phyloP scores from a whole-genome alignment of 2,113 vertebrate species.

The Rynchops niger region DNA sequence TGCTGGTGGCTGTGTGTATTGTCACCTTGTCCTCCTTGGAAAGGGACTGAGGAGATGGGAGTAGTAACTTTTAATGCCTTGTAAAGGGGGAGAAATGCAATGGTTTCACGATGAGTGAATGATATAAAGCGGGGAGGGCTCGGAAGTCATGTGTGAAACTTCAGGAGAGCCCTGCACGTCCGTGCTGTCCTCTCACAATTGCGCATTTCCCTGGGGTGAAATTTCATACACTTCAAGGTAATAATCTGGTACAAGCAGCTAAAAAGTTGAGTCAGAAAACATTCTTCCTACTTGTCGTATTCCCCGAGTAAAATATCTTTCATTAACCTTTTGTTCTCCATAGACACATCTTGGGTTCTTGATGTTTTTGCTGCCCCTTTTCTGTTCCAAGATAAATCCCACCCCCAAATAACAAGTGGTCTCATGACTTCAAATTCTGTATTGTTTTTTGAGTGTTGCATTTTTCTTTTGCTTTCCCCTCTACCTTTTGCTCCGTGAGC shows the following conservation, averaged over 20 bases:
- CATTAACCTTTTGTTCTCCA: background rate
- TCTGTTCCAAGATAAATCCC: background rate
- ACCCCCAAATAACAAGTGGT: background rate
- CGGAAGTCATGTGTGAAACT: rapidly evolving
- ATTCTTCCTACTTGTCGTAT: background rate
- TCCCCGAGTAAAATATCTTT: background rate
- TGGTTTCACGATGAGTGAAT: rapidly evolving
- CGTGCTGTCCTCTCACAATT: background rate
- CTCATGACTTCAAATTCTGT: background rate
- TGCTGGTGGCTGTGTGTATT: background rate
- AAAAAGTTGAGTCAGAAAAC: background rate
- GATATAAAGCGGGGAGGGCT: background rate
- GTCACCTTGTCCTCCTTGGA: background rate
- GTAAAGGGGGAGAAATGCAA: background rate
- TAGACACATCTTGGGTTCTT: background rate
- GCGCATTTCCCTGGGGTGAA: background rate
- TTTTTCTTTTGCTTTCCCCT: background rate
- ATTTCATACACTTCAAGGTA: background rate
- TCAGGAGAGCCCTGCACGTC: background rate
- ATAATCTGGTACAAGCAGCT: background rate
- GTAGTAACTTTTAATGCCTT: background rate
- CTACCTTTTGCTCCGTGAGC: background rate
- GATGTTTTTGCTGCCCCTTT: background rate
- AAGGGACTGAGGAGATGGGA: background rate
- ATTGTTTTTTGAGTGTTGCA: background rate